Evolutionary conservation across 2,888 invertebrate species (phyloP).

Genomic region (Diadegma fenestrale): DNA sequence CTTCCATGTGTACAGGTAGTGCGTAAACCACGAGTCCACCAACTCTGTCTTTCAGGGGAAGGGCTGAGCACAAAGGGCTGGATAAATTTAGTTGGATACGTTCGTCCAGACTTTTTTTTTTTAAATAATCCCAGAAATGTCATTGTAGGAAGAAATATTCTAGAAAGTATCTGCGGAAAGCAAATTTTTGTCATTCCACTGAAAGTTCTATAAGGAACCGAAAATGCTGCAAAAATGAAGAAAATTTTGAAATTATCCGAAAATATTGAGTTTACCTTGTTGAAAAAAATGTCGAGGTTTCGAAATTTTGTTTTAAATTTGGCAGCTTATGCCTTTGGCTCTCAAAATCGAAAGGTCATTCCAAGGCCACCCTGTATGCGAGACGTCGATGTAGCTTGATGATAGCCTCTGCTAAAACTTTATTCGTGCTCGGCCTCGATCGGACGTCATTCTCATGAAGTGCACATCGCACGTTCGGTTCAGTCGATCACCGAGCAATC

Average conservation of each 20-base stretch:
- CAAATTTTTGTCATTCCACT: too few species aligned
- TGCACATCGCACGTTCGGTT: conserved; percentile 35
- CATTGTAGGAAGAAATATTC: too few species aligned
- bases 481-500: conserved; percentile 65
- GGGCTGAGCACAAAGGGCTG: neutral
- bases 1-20: neutral
- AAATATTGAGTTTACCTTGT: too few species aligned
- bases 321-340: neutral
- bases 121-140: too few species aligned
- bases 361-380: neutral
- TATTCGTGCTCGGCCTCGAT: conserved; percentile 14
- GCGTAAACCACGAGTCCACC: conserved; percentile 37
- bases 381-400: conserved; percentile 11
- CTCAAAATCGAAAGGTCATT: neutral
- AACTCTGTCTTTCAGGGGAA: neutral
- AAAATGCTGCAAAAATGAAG: too few species aligned
- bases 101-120: too few species aligned
- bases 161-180: too few species aligned
- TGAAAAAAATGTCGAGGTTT: too few species aligned
- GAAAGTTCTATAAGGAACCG: too few species aligned
- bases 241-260: too few species aligned
- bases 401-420: conserved; percentile 15
- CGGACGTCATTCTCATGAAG: conserved; percentile 31
- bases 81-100: too few species aligned
- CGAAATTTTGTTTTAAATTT: neutral